Evolutionary conservation across 1,140 invertebrate species (phyloP).

Genomic region (Trinorchestia longiramus): DNA sequence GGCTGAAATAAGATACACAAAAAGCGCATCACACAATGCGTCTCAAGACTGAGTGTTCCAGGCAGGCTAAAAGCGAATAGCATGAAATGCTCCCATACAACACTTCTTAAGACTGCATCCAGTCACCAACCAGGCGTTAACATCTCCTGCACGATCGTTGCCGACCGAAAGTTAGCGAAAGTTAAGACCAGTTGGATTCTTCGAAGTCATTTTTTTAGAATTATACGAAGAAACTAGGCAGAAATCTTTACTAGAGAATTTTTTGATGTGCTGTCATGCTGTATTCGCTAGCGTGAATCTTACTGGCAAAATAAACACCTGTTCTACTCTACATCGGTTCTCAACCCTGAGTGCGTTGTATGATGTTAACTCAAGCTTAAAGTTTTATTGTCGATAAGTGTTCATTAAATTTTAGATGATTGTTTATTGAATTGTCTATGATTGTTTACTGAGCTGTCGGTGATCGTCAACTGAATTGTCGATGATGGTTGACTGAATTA

Average conservation of each 20-base stretch:
- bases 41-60: not conserved
- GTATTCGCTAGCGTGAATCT: not conserved
- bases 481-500: too few species aligned
- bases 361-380: too few species aligned
- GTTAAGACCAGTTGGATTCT: constrained; percentile 7
- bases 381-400: too few species aligned
- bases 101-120: not conserved
- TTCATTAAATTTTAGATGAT: too few species aligned
- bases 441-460: too few species aligned
- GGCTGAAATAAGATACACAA: not conserved
- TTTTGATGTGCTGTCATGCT: not conserved
- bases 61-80: not conserved
- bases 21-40: not conserved
- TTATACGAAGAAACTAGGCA: not conserved
- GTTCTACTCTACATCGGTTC: too few species aligned
- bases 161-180: not conserved
- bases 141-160: not conserved
- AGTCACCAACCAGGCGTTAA: not conserved
- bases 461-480: too few species aligned
- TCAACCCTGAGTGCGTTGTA: too few species aligned
- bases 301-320: not conserved
- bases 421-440: too few species aligned
- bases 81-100: not conserved
- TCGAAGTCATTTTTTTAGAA: not conserved
- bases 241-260: not conserved